phyloP scores from a whole-genome alignment of 2,113 vertebrate species.

The Lonchura striata region DNA sequence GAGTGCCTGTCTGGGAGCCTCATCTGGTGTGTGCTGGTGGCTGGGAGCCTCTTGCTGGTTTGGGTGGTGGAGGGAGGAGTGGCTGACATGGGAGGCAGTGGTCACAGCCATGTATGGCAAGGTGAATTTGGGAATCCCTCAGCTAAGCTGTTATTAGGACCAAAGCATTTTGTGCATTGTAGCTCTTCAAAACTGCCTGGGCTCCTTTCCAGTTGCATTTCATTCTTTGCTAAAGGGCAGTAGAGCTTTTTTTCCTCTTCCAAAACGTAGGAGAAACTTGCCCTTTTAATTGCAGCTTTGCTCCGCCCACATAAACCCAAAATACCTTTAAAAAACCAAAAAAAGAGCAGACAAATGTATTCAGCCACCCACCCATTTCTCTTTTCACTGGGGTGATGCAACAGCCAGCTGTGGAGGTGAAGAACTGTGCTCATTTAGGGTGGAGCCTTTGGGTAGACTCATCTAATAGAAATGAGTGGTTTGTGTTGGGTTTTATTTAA shows the following conservation, averaged over 20 bases:
- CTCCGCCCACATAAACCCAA: slow-evolving; percentile 1
- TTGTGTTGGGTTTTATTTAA: background rate
- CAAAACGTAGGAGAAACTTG: background rate
- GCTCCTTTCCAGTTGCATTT: background rate
- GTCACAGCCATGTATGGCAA: background rate
- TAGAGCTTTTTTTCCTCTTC: background rate
- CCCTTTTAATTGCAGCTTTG: background rate
- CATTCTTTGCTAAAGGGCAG: background rate
- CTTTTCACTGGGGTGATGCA: slow-evolving; percentile 23
- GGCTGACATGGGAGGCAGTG: background rate
- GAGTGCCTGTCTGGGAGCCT: background rate
- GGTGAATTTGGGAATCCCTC: background rate
- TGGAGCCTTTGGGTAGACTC: background rate
- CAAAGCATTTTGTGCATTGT: background rate
- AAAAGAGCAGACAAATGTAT: background rate
- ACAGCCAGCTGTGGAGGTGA: background rate
- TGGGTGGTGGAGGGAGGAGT: background rate
- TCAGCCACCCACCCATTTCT: background rate
- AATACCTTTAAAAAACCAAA: background rate
- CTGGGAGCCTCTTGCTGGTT: background rate
- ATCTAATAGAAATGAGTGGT: background rate
- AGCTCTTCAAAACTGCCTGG: background rate
- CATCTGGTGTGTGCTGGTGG: background rate
- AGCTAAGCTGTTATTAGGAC: background rate
- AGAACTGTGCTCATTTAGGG: background rate